Evolutionary conservation across 1,140 invertebrate species (phyloP), one percentile per base, ranked within the genome.

Genomic region (Cydia amplana): DNA sequence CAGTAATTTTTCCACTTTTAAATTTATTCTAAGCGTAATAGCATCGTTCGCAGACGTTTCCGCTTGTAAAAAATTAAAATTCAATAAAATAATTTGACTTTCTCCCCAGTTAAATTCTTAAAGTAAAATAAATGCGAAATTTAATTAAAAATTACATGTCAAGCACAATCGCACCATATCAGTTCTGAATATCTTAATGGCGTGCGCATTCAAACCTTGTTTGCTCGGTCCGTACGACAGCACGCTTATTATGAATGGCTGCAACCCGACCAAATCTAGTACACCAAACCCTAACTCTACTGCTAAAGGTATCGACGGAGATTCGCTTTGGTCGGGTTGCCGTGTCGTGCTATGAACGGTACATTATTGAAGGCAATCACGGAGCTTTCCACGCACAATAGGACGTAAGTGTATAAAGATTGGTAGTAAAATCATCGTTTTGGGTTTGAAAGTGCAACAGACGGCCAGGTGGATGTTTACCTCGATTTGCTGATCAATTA

Each of bases 401-500:
- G 55, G 20, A 10, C 55, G 55, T 60, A 60, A 60, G 7, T 60
- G 0, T 12, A 20, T 2, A 18, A 7, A 23, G 55, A 2, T 10
- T 9, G 9, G 6, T 12, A 60, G 12, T 36, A 16, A 36, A 16
- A 16, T 36, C 10, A 1, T 32, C 64, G 1, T 36, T 36, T 32
- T 32, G 25, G 7, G 2, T 28, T 36, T 70, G 65, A 43, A 20
- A 28, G n/a, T 4, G 32, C 78, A 76, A 79, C 75, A 74, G 77
- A 74, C 79, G 72, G 28, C 75, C 75, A 76, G 77, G 77, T 78
- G 83, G 78, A 70, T 81, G 80, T 83, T 83, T 85, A 70, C 82
- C 80, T 79, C 79, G 80, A 83, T 83, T 81, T 84, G 79, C 79
- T 82, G 80, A 82, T 86, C 83, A 81, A 84, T 86, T 82, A 86